Evolutionary conservation across 2,888 invertebrate species (phyloP), one percentile per base, ranked within the genome.

Genomic region (Himalopsyche anomala): DNA sequence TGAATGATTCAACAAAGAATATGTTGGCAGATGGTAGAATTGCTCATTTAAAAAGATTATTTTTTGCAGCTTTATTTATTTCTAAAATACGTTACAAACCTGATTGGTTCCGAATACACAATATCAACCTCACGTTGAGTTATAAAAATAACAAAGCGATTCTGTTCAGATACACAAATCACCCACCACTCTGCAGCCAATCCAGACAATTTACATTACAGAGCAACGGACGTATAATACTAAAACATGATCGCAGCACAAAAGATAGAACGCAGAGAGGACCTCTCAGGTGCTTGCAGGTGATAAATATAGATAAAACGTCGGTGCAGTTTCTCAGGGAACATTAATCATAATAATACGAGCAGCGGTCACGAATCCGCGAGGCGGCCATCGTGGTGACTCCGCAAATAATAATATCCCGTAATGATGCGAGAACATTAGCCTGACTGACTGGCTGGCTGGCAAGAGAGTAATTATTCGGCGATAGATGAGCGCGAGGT

Each of bases 291-390:
- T 62, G 62, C 62, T 62, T 62, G 62, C 62, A 62, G 62, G 62
- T 62, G 62, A 62, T 62, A 62, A 62, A 62, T 62, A 62, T 19
- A 15, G 62, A 62, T 62, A 62, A 62, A 62, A 3, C 28, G 19
- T 62, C 62, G 2, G 19, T 28, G 62, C 62, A 28, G 62, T 19
- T n/a, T 62, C 62, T 62, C 62, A 19, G 5, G n/a, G 0, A 28
- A 2, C 62, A 62, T 62, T 62, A 62, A 62, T 62, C 62, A 62
- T 62, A 62, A 62, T 62, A 62, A 19, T 62, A 62, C 62, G 28
- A 19, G 62, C 62, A 0, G 62, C 62, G 62, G 28, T 62, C 62
- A 62, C 62, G 62, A 62, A 9, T 62, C 28, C 19, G 19, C 62
- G 62, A 15, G 62, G 19, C 62, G 19, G 62, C 62, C 62, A 62